These are phyloP conservation scores for Romanogobio albipinnatus DNA, from an alignment of 2,113 vertebrate genomes.

Conservation along the genomic window DNA sequence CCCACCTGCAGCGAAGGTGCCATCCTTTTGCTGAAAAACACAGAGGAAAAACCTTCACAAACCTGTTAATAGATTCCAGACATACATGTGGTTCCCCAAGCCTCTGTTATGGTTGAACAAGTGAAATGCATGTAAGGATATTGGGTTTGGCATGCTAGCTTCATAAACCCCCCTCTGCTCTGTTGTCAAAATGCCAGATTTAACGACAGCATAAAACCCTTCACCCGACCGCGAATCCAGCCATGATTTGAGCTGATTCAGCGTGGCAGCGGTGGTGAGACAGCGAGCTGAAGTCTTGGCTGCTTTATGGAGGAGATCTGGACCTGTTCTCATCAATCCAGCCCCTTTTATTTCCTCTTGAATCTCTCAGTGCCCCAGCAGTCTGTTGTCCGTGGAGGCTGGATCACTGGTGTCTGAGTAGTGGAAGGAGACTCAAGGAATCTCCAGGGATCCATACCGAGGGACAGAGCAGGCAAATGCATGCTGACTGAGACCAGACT, in stretches of 20 bases:
- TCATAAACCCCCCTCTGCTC: constrained; percentile 28
- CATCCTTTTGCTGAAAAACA: constrained; percentile 88
- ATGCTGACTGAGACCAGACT: constrained; percentile 27
- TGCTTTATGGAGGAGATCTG: constrained; percentile 53
- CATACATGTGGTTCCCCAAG: background rate
- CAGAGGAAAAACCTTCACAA: background rate
- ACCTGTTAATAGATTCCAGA: background rate
- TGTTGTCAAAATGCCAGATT: constrained; percentile 47
- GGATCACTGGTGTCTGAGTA: background rate
- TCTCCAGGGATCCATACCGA: constrained; percentile 19
- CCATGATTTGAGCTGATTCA: constrained; percentile 49
- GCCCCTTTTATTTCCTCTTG: constrained; percentile 44
- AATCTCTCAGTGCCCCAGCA: constrained; percentile 38
- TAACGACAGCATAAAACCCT: constrained; percentile 39
- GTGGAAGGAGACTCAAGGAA: background rate
- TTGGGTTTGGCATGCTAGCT: constrained; percentile 15
- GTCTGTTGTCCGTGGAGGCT: background rate
- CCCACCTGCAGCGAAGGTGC: constrained; percentile 93
- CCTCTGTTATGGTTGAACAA: constrained; percentile 25
- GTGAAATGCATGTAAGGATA: constrained; percentile 23
- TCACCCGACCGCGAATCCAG: constrained; percentile 3
- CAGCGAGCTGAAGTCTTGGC: constrained; percentile 41
- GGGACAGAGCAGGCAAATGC: background rate
- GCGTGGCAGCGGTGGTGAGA: constrained; percentile 29
- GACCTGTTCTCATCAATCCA: constrained; percentile 46